A percentile compares a stretch with the other conserved stretches of the same genome.
Evolutionary conservation across 2,113 vertebrate genomes (phyloP).

Genomic region (Callospermophilus lateralis): DNA sequence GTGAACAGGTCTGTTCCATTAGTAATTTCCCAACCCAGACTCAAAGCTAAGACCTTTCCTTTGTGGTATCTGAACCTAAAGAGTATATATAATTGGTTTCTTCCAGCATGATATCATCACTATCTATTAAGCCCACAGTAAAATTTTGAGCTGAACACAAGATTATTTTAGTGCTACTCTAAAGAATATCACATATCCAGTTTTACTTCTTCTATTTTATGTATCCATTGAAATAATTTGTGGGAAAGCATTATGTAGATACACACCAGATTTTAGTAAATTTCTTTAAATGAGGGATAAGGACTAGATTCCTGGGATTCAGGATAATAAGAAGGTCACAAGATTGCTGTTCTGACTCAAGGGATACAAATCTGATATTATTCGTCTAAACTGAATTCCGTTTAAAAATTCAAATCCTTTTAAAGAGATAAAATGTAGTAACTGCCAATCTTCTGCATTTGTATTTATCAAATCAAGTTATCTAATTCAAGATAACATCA

Average conservation of each 20-base stretch:
- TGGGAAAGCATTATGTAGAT: neutral
- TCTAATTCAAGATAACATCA: constrained; percentile 72
- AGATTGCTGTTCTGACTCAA: neutral
- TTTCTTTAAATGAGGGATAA: neutral
- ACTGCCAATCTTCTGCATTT: constrained; percentile 59
- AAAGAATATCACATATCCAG: neutral
- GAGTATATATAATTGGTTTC: neutral
- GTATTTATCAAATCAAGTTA: constrained; percentile 79
- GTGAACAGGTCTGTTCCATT: neutral
- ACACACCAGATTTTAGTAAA: neutral
- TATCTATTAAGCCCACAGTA: neutral
- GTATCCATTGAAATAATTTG: neutral
- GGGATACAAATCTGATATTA: neutral
- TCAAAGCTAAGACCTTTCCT: neutral
- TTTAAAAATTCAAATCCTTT: constrained; percentile 17
- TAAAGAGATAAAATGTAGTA: constrained; percentile 67
- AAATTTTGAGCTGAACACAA: neutral
- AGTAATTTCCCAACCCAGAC: neutral
- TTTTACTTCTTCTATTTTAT: constrained; percentile 76
- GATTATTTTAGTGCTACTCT: neutral
- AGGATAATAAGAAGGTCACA: neutral
- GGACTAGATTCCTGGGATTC: neutral
- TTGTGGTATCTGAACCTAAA: neutral
- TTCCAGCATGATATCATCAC: neutral
- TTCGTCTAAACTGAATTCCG: constrained; percentile 5